Percentiles rank a stretch among this genome's conserved stretches.
phyloP scores from a whole-genome alignment of 2,113 vertebrate species.

The Gracilinanus agilis region DNA sequence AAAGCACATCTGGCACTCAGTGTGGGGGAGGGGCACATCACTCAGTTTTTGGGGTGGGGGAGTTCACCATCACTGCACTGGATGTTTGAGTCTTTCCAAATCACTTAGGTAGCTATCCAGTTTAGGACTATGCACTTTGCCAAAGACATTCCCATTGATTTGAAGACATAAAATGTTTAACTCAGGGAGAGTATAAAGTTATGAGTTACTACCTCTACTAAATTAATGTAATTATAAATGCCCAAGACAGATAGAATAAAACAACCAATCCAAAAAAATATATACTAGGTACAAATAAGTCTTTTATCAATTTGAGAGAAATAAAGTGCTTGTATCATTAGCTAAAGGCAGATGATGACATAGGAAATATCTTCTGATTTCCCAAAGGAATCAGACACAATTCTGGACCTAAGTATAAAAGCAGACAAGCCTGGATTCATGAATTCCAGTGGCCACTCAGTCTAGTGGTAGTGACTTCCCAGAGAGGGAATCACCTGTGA shows the following conservation, averaged over 20 bases:
- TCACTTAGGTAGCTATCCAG: not conserved
- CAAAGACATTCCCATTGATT: not conserved
- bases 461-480: too few species aligned
- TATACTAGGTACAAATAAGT: not conserved
- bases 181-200: not conserved
- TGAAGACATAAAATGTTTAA: not conserved
- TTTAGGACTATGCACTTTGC: not conserved
- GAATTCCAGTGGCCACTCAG: too few species aligned
- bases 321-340: not conserved
- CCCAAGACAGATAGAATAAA: not conserved
- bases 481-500: too few species aligned
- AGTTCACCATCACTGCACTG: not conserved
- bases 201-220: not conserved
- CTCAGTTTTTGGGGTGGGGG: too few species aligned
- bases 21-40: too few species aligned
- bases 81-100: not conserved
- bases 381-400: not conserved
- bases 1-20: too few species aligned
- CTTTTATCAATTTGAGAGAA: not conserved
- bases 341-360: not conserved
- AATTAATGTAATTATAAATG: not conserved
- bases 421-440: too few species aligned
- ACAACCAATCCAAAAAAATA: not conserved
- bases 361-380: not conserved
- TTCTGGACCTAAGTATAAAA: not conserved